A percentile compares a stretch with the other conserved stretches of the same genome.
Conservation (phyloP, 2,113 vertebrate species). For the Cervus canadensis region DNA sequence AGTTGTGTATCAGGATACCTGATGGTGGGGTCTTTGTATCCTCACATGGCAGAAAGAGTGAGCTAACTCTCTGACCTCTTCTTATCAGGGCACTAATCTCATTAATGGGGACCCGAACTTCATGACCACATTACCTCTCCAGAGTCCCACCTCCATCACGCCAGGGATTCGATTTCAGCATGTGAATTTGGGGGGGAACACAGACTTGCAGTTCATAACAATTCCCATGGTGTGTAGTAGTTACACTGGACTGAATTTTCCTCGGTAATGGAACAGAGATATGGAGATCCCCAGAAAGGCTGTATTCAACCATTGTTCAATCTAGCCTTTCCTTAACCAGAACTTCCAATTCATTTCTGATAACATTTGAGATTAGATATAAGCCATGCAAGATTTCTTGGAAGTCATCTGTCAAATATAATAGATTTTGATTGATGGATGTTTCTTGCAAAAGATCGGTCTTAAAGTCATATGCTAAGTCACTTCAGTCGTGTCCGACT, state of each 20-base stretch:
- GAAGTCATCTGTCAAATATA: neutral
- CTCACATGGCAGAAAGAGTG: neutral
- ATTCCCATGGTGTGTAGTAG: neutral
- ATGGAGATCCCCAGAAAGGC: fast-evolving
- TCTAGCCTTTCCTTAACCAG: neutral
- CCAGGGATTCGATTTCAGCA: neutral
- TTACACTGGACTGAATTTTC: neutral
- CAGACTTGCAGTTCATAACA: neutral
- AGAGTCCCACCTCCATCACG: neutral
- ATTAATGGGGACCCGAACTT: neutral
- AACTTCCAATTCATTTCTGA: neutral
- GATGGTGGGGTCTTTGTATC: neutral
- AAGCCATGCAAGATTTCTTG: neutral
- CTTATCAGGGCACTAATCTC: neutral
- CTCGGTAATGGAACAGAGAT: neutral
- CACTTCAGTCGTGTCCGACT: too few relatives aligned
- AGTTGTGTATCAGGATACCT: neutral
- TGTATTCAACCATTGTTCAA: neutral
- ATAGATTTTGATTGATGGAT: neutral
- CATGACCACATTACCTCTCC: neutral
- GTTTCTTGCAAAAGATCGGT: neutral
- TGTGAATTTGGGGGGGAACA: neutral
- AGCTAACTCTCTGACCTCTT: neutral
- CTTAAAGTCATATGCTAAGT: neutral
- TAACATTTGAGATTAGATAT: neutral